Percentiles rank a stretch among this genome's conserved stretches.
Conservation (phyloP, 2,888 invertebrate species). For the Machimus rusticus region DNA sequence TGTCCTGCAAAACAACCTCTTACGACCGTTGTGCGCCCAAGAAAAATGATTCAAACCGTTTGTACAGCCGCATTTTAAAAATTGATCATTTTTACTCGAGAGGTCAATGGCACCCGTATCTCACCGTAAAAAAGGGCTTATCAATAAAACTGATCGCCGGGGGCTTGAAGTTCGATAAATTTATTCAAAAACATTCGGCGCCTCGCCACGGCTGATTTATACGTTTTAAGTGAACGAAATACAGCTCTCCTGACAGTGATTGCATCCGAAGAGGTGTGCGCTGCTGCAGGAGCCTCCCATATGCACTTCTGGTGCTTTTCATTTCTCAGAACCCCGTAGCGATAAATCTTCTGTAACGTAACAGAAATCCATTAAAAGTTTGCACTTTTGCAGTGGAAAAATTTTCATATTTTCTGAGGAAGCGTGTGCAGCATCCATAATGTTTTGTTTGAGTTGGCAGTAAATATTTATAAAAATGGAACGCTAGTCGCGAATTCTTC, state of each 20-base stretch:
- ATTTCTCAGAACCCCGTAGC: conserved; percentile 38
- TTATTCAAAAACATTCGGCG: neutral
- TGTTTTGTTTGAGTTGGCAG: conserved; percentile 36
- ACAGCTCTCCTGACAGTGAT: conserved; percentile 26
- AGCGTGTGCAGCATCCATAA: conserved; percentile 13
- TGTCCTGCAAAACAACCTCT: no score
- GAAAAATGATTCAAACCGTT: no score
- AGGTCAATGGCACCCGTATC: neutral
- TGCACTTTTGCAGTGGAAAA: conserved; percentile 24
- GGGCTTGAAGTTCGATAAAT: neutral
- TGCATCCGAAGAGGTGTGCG: neutral
- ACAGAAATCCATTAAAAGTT: conserved; percentile 45
- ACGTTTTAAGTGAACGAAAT: neutral
- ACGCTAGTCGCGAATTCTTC: neutral
- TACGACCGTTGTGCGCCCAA: no score
- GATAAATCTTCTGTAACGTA: conserved; percentile 44
- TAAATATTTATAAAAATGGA: conserved; percentile 20
- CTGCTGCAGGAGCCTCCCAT: conserved; percentile 3
- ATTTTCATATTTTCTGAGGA: conserved; percentile 31
- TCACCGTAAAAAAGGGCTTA: neutral
- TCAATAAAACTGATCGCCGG: neutral
- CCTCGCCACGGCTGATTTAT: neutral
- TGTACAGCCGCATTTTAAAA: no score
- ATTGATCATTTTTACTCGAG: no score
- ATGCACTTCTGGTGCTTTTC: conserved; percentile 30